Percentiles rank a stretch among this genome's conserved stretches.
phyloP scores from a whole-genome alignment of 2,888 invertebrate species.

The Macrosiphum euphorbiae region DNA sequence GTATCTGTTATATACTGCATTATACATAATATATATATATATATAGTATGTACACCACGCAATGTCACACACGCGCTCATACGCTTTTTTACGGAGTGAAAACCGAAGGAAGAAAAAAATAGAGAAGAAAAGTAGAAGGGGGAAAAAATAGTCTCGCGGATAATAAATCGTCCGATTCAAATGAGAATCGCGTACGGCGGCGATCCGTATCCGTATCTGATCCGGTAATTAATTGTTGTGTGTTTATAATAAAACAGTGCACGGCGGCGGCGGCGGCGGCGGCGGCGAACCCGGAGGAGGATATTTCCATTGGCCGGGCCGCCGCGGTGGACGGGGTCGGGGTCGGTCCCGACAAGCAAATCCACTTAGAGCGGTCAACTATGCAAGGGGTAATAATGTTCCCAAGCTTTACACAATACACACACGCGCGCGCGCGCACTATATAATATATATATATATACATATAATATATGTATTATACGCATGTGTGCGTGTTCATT shows the following conservation, averaged over 20 bases:
- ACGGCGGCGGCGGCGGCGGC: slow-evolving; percentile 36
- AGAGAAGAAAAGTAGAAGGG: background rate
- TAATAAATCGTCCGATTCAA: slow-evolving; percentile 62
- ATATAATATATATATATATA: background rate
- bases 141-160: slow-evolving; percentile 42
- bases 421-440: background rate
- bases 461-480: slow-evolving; percentile 3
- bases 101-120: background rate
- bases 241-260: slow-evolving; percentile 64
- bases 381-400: slow-evolving; percentile 65
- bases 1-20: background rate
- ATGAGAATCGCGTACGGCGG: slow-evolving; percentile 64
- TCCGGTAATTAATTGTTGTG: slow-evolving; percentile 65
- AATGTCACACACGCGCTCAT: background rate
- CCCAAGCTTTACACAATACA: slow-evolving; percentile 54
- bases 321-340: slow-evolving; percentile 47
- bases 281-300: slow-evolving; percentile 27
- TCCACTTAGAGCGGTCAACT: slow-evolving; percentile 65
- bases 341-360: slow-evolving; percentile 60
- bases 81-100: background rate
- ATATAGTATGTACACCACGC: background rate
- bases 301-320: slow-evolving; percentile 58
- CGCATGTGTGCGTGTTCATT: background rate
- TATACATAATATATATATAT: background rate
- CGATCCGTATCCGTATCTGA: slow-evolving; percentile 64